Evolutionary conservation across 1,140 invertebrate genomes (phyloP), one percentile per base, ranked within the genome.

Genomic region (Brachionus angularis): DNA sequence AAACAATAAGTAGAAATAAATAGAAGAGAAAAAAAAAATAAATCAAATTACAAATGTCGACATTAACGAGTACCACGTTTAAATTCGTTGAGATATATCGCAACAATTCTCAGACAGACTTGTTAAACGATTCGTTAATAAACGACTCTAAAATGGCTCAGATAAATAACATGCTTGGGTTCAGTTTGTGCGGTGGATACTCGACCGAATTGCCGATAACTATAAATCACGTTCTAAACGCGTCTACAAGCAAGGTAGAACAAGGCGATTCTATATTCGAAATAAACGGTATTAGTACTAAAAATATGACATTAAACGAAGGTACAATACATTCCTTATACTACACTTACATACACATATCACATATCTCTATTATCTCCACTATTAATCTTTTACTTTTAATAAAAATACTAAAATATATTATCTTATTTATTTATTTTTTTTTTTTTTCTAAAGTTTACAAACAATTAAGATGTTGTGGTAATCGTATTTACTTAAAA

Each of bases 71-170:
- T n/a, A 67, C 62, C 31, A 67, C 62, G 25, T 67, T 67, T 23
- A 67, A 67, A 50, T 39, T 67, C 16, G 62, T 67, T 31, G 62
- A 67, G 47, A 67, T 67, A 14, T 50, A 67, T 36, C 62, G 62
- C 25, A 67, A 67, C 42, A 67, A 67, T 36, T 47, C 42, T 23
- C 47, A 29, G 16, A 50, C n/a, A 25, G 47, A 16, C n/a, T 29
- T 46, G 5, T 46, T 50, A 27, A 50, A 67, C 39, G 3, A 50
- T 16, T 21, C 29, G 21, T 1, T 42, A 47, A 67, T 52, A 12
- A 10, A 27, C 16, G 42, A 47, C 10, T 29, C 33, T 23, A 36
- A 29, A 21, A 39, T 21, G 0, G 39, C n/a, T 58, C 53, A 58
- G 25, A 58, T 58, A 2, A 39, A 58, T 23, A 33, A 58, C 27